phyloP scores from a whole-genome alignment of 2,113 vertebrate genomes.

The Oryzias curvinotus region DNA sequence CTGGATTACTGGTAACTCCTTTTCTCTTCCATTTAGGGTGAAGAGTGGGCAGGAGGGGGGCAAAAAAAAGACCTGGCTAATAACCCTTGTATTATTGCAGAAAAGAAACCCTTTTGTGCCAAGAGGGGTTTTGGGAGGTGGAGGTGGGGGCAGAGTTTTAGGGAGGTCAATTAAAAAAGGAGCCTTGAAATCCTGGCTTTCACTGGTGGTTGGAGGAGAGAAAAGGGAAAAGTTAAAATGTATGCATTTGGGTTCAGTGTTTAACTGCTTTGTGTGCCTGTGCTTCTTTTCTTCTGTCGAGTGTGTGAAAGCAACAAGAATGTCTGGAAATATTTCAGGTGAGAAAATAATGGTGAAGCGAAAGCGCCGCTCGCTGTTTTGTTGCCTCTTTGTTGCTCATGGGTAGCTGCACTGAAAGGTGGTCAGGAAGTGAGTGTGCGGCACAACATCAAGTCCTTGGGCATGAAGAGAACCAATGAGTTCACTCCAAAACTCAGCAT shows the following conservation, averaged over 20 bases:
- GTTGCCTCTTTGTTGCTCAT: conserved; percentile 35
- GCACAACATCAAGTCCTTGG: conserved; percentile 42
- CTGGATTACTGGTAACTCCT: conserved; percentile 89
- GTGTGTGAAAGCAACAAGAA: conserved; percentile 28
- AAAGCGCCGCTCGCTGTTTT: neutral
- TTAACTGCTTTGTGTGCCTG: conserved; percentile 34
- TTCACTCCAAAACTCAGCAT: conserved; percentile 38
- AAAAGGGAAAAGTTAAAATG: conserved; percentile 60
- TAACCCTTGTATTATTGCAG: conserved; percentile 84
- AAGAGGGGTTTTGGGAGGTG: conserved; percentile 67
- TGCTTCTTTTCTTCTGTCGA: conserved; percentile 51
- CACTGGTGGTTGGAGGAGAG: conserved; percentile 46
- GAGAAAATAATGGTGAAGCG: conserved; percentile 25
- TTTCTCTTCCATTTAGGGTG: conserved; percentile 73
- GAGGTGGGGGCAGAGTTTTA: conserved; percentile 63
- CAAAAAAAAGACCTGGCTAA: conserved; percentile 83
- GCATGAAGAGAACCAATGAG: conserved; percentile 48
- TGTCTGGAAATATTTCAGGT: conserved; percentile 33
- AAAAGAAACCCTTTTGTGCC: conserved; percentile 81
- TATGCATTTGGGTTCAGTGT: conserved; percentile 59
- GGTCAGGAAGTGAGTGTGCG: conserved; percentile 44
- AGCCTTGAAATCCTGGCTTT: conserved; percentile 68
- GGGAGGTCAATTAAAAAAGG: conserved; percentile 86
- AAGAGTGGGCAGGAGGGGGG: conserved; percentile 48
- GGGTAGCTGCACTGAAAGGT: conserved; percentile 16